Conservation (phyloP, 2,888 invertebrate genomes). For the Galerucella nymphaeae region DNA sequence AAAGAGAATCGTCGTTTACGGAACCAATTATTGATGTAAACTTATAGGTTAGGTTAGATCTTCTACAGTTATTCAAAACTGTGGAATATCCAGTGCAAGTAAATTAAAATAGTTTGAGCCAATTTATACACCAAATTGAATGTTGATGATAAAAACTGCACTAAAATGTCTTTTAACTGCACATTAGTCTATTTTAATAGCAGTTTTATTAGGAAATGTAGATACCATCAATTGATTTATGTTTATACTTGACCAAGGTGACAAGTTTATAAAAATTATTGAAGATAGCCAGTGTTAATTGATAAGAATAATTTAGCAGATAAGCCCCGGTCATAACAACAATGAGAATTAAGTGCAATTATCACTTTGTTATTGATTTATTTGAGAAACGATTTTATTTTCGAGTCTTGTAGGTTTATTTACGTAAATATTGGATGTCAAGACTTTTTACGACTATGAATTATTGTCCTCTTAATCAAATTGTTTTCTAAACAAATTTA, state of each 20-base stretch:
- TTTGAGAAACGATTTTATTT: neutral
- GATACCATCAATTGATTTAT: conserved; percentile 13
- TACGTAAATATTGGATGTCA: neutral
- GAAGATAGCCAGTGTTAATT: conserved; percentile 33
- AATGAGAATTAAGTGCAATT: conserved; percentile 20
- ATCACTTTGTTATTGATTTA: conserved; percentile 12
- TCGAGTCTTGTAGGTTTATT: neutral
- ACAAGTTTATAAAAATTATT: conserved; percentile 43
- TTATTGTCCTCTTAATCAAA: neutral
- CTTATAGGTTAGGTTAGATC: too few species aligned
- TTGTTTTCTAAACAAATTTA: neutral
- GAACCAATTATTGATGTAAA: too few species aligned
- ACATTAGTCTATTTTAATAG: neutral
- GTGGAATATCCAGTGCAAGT: too few species aligned
- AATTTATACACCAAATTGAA: too few species aligned
- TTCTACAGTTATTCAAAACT: too few species aligned
- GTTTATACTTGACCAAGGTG: conserved; percentile 28
- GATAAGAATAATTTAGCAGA: conserved; percentile 37
- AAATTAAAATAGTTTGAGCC: too few species aligned
- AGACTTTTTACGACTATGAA: neutral
- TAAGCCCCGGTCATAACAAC: conserved; percentile 22
- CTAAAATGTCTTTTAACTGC: neutral
- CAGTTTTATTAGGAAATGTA: neutral
- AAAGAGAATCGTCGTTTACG: neutral
- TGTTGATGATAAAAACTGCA: neutral